phyloP scores from a whole-genome alignment of 2,888 invertebrate genomes.

The Panopea generosa region DNA sequence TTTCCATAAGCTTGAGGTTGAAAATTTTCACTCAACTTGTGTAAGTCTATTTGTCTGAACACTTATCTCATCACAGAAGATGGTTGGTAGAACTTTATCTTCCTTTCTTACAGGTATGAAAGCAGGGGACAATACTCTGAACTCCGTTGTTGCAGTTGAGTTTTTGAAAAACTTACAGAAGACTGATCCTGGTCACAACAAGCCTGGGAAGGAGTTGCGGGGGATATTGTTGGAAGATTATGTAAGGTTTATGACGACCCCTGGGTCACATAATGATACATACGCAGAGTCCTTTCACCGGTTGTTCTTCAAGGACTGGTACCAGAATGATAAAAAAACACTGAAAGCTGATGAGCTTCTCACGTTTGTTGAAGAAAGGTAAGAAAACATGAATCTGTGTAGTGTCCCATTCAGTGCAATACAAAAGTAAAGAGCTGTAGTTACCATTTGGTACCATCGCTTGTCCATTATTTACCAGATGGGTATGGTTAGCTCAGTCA shows the following conservation, averaged over 20 bases:
- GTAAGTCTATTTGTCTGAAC: too few relatives aligned
- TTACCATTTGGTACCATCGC: too few relatives aligned
- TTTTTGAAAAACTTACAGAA: slow-evolving; percentile 72
- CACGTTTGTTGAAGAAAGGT: slow-evolving; percentile 77
- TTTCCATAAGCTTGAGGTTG: too few relatives aligned
- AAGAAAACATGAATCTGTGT: neutral
- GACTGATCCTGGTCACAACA: slow-evolving; percentile 68
- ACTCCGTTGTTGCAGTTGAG: slow-evolving; percentile 73
- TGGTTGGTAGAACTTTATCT: too few relatives aligned
- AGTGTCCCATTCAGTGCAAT: neutral
- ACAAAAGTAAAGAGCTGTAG: too few relatives aligned
- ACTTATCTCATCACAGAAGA: too few relatives aligned
- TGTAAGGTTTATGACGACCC: slow-evolving; percentile 81
- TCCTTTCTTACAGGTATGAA: slow-evolving; percentile 82
- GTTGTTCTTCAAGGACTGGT: slow-evolving; percentile 80
- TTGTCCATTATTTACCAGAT: too few relatives aligned
- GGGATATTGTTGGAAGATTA: slow-evolving; percentile 77
- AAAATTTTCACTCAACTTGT: too few relatives aligned
- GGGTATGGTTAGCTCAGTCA: too few relatives aligned
- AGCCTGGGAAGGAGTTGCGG: slow-evolving; percentile 65
- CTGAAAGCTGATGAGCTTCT: slow-evolving; percentile 67
- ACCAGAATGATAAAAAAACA: slow-evolving; percentile 46
- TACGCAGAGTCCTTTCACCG: slow-evolving; percentile 81
- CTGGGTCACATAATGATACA: slow-evolving; percentile 78
- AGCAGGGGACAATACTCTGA: slow-evolving; percentile 81